Conservation (phyloP, 2,113 vertebrate genomes). For the Antennarius striatus region DNA sequence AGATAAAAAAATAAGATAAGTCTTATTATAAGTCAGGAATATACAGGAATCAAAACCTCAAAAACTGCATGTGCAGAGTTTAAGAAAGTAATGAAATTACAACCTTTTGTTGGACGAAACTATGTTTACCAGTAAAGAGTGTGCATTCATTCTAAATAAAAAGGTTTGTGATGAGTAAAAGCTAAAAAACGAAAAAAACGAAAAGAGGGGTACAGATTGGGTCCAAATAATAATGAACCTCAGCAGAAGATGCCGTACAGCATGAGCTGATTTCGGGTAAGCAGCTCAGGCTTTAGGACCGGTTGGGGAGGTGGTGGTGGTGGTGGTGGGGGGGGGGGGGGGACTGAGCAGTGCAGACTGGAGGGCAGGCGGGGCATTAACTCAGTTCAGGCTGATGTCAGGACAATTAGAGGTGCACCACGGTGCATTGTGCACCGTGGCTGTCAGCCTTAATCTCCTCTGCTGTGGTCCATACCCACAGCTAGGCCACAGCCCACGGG, state of each 20-base stretch:
- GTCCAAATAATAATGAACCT: slow-evolving; percentile 29
- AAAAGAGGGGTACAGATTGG: background rate
- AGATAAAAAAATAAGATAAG: slow-evolving; percentile 17
- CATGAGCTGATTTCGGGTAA: slow-evolving; percentile 38
- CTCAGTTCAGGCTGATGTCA: slow-evolving; percentile 83
- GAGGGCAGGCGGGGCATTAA: slow-evolving; percentile 79
- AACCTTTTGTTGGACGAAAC: slow-evolving; percentile 26
- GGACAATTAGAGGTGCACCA: slow-evolving; percentile 88
- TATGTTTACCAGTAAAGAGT: slow-evolving; percentile 13
- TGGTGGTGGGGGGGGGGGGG: slow-evolving; percentile 22
- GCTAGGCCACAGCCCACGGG: slow-evolving; percentile 86
- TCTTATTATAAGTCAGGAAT: slow-evolving; percentile 29
- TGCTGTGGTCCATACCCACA: slow-evolving; percentile 83
- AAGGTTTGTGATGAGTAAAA: background rate
- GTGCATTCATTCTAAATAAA: slow-evolving; percentile 7
- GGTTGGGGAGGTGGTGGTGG: background rate
- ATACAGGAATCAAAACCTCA: slow-evolving; percentile 8
- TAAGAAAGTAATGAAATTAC: slow-evolving; percentile 44
- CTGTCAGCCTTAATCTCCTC: slow-evolving; percentile 89
- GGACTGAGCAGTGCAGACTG: slow-evolving; percentile 59
- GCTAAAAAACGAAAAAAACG: background rate
- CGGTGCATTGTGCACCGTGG: slow-evolving; percentile 79
- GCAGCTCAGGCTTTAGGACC: slow-evolving; percentile 65
- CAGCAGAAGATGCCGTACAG: slow-evolving; percentile 18
- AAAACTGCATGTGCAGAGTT: slow-evolving; percentile 20